Evolutionary conservation across 2,888 invertebrate species (phyloP).

Genomic region (Ormyrus thymus): DNA sequence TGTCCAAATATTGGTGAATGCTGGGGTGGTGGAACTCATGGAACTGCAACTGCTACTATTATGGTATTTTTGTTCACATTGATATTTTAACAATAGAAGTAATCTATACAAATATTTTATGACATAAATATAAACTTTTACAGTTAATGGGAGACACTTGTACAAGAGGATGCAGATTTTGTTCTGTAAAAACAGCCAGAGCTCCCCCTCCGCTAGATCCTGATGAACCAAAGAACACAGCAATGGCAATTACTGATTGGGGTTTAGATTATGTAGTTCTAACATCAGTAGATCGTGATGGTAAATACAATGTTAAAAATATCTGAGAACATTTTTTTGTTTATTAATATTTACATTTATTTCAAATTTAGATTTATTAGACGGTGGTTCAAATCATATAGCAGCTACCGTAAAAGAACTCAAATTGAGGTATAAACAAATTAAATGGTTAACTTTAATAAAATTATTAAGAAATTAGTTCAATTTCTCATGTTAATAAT

Average conservation of each 20-base stretch:
- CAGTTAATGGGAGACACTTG: conserved; percentile 99
- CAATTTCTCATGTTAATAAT: neutral
- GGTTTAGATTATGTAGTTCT: conserved; percentile 97
- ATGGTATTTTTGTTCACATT: conserved; percentile 81
- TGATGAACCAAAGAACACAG: conserved; percentile 94
- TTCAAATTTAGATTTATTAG: conserved; percentile 84
- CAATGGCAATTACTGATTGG: conserved; percentile 94
- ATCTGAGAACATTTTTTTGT: conserved; percentile 8
- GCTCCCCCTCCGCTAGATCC: conserved; percentile 93
- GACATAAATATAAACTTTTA: conserved; percentile 48
- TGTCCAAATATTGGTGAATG: conserved; percentile 99
- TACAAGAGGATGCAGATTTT: conserved; percentile 98
- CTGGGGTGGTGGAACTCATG: conserved; percentile 96
- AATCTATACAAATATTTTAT: conserved; percentile 4
- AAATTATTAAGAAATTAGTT: neutral
- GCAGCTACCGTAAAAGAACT: conserved; percentile 83
- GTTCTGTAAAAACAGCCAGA: conserved; percentile 97
- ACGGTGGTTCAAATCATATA: conserved; percentile 96
- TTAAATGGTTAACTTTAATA: neutral
- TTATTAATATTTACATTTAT: conserved; percentile 31
- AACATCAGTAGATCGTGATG: conserved; percentile 98
- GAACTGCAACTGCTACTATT: conserved; percentile 98
- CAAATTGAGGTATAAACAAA: conserved; percentile 65
- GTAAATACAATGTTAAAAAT: conserved; percentile 75
- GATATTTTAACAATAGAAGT: neutral